Base-by-base conservation (phyloP, 2,888 invertebrate species). In the Rosalia funebris region DNA sequence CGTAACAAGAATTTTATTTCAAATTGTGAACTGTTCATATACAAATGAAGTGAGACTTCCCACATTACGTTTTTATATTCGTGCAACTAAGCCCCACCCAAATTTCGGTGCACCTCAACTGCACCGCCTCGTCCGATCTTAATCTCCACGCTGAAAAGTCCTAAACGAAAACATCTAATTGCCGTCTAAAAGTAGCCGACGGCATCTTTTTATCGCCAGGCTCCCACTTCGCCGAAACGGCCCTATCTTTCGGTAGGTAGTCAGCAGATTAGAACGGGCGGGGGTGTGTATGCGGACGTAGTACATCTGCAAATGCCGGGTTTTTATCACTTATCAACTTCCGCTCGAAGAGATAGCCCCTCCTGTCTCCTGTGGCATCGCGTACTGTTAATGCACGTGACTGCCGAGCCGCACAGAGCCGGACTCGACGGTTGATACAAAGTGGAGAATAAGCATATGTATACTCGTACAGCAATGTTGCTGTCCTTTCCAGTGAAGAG, bases 241-340 rank as follows among this genome's bases (percentile, higher is more conserved):
- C 25, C 34, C 62, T 47, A 52, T 53, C 52, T 57, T 53, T 44
- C 58, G 55, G 57, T n/a, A n/a, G n/a, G n/a, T 50, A 36, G 25
- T 50, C 44, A 48, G 47, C 25, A 45, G 60, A 60, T 47, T 57
- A 53, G 17, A 50, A 17, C 41, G 37, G 17, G 11, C 31, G 48
- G 14, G 63, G 60, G 63, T 39, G 63, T 57, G 36, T 16, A 44
- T 31, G 31, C 41, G 55, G 19, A 57, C 48, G 53, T 31, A 60
- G 47, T 60, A 54, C 57, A 50, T 57, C 53, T 63, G 54, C 45
- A 57, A 57, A 55, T 52, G 58, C 42, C 25, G 44, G 37, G 37
- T 34, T 57, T 60, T 60, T 63, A 60, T 59, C 59, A 48, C 52
- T 57, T 60, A 63, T 63, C 60, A 60, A 57, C 57, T 63, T 63